A percentile compares a stretch with the other conserved stretches of the same genome.
These are phyloP conservation scores for Melanostoma scalare DNA, from an alignment of 2,888 invertebrate genomes.

Conservation along the genomic window DNA sequence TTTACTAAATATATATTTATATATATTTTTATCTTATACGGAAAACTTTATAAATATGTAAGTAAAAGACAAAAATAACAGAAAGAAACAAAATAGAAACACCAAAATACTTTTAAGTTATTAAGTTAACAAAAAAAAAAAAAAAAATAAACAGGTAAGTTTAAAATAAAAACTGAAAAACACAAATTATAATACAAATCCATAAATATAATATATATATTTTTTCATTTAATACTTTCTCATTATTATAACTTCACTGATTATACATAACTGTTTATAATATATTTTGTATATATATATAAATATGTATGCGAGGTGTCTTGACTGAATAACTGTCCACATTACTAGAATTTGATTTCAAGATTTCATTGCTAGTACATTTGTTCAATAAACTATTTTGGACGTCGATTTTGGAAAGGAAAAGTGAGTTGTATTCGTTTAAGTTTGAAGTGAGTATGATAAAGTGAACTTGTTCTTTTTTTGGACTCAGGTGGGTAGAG, in stretches of 20 bases:
- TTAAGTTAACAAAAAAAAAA: slow-evolving; percentile 57
- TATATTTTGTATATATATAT: slow-evolving; percentile 38
- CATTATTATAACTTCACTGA: slow-evolving; percentile 59
- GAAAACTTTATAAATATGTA: too few relatives aligned
- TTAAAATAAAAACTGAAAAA: slow-evolving; percentile 47
- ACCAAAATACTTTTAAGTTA: slow-evolving; percentile 41
- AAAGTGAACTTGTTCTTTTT: too few relatives aligned
- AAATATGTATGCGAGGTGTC: slow-evolving; percentile 29
- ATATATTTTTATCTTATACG: too few relatives aligned
- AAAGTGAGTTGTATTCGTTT: neutral
- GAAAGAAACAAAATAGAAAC: slow-evolving; percentile 35
- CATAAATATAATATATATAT: slow-evolving; percentile 68
- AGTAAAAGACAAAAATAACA: slow-evolving; percentile 18
- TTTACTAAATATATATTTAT: too few relatives aligned
- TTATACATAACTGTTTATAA: slow-evolving; percentile 49
- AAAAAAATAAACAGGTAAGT: slow-evolving; percentile 28
- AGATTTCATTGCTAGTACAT: neutral
- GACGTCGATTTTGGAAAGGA: neutral
- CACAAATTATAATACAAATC: slow-evolving; percentile 69
- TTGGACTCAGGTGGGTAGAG: too few relatives aligned
- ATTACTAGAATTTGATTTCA: too few relatives aligned
- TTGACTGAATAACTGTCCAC: slow-evolving; percentile 27
- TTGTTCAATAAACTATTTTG: neutral
- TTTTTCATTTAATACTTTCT: slow-evolving; percentile 66
- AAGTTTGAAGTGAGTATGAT: too few relatives aligned